Base-by-base conservation (phyloP, 2,797 vertebrate species). In the Balearica regulorum region DNA sequence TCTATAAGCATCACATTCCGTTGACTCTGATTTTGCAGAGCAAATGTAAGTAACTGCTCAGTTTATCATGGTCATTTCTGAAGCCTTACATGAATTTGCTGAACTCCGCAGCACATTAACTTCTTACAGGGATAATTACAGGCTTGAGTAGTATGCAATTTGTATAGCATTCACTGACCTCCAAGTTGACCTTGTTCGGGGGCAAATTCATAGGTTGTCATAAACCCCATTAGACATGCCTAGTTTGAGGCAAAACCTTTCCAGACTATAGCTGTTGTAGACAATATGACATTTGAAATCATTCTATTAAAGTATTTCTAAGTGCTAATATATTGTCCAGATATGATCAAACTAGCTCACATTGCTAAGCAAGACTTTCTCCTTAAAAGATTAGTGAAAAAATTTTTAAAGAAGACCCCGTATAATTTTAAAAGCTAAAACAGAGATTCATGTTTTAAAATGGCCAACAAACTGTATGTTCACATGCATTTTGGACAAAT, bases 191-290 rank as follows among this genome's bases (percentile, higher is more conserved):
- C 98, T 96, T 96, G 92, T 95, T 95, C 96, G 96, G 94, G 92
- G 94, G 94, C 92, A 98, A 97, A 98, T 96, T 97, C 96, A 95
- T 96, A 98, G 93, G 92, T 97, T 98, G 97, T 76, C 66, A 97
- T 98, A 98, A 98, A 97, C 93, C 91, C 94, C 94, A 98, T 98
- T 98, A 98, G 98, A 95, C 91, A 98, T 87, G 97, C 95, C 96
- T 97, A 97, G 97, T 98, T 98, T 97, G 96, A 98, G 93, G 91
- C 62, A 97, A 98, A 98, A 94, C 77, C 92, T 88, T 98, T 98
- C 97, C 98, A 97, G 96, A 97, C 91, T 85, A 91, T 16, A 81
- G 87, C n/a, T 39, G 33, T 83, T 95, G 91, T 71, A 66, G 84
- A 91, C 72, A 94, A 93, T 75, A 95, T 58, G 71, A 92, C 75